Evolutionary conservation across 2,113 vertebrate genomes (phyloP).

Genomic region (Lagopus leucura): DNA sequence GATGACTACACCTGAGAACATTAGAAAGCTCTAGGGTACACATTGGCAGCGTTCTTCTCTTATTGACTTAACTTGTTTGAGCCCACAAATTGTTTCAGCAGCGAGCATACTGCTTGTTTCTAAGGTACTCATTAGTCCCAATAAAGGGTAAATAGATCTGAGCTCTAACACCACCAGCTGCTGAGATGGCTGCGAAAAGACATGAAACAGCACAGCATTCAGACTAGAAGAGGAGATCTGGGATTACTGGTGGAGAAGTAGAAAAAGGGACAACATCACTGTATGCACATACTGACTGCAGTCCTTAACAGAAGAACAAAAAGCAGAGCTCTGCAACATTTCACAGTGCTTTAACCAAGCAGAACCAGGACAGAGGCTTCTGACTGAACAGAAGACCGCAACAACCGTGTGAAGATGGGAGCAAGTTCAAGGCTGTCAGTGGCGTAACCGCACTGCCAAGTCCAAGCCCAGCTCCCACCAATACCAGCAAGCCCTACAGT

Average conservation of each 20-base stretch:
- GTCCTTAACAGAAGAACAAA: not conserved
- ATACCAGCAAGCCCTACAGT: not conserved
- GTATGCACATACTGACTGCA: accelerated
- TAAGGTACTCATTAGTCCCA: conserved; percentile 9
- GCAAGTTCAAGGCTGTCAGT: not conserved
- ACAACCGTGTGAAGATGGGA: not conserved
- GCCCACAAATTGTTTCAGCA: conserved; percentile 13
- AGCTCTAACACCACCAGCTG: not conserved
- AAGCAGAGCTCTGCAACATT: not conserved
- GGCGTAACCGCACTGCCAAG: not conserved
- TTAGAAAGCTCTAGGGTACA: conserved; percentile 1
- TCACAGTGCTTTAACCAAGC: not conserved
- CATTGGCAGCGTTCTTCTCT: not conserved
- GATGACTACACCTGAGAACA: conserved; percentile 3
- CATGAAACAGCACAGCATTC: not conserved
- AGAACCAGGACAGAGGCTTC: not conserved
- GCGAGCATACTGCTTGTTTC: not conserved
- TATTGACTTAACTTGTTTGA: conserved; percentile 38
- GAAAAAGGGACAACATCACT: not conserved
- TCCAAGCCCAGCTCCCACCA: not conserved
- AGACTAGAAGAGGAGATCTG: not conserved
- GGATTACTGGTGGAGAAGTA: too few species aligned
- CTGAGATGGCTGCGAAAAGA: not conserved
- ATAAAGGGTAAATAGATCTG: not conserved
- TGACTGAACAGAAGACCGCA: not conserved